A percentile compares a stretch with the other conserved stretches of the same genome.
Conservation (phyloP, 1,140 invertebrate species). For the Diploscapter pachys region DNA sequence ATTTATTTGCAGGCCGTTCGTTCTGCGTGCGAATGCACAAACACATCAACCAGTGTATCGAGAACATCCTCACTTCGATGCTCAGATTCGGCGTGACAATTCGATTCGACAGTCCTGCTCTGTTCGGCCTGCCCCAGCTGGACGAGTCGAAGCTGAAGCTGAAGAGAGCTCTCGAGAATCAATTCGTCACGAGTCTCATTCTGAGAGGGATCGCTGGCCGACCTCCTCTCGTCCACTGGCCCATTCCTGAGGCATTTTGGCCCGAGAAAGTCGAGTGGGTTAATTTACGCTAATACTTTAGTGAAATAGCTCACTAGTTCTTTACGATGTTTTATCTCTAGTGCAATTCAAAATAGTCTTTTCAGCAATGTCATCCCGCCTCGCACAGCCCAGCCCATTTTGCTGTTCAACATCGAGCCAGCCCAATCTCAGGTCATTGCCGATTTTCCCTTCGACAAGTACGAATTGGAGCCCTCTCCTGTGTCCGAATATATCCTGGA, state of each 20-base stretch:
- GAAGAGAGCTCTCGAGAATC: slow-evolving; percentile 49
- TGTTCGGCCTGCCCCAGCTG: slow-evolving; percentile 1
- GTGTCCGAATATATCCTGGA: slow-evolving; percentile 92
- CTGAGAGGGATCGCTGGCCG: neutral
- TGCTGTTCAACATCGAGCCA: slow-evolving; percentile 80
- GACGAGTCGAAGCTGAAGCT: slow-evolving; percentile 82
- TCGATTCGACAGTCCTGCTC: slow-evolving; percentile 71
- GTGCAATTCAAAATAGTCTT: slow-evolving; percentile 31
- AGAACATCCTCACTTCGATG: neutral
- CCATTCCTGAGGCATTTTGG: slow-evolving; percentile 95
- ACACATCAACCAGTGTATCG: neutral
- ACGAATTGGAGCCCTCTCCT: slow-evolving; percentile 93
- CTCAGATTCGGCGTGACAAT: slow-evolving; percentile 67
- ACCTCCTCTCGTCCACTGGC: slow-evolving; percentile 74
- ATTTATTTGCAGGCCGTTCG: neutral
- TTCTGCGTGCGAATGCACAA: neutral
- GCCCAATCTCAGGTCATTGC: slow-evolving; percentile 93
- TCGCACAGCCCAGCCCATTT: slow-evolving; percentile 86
- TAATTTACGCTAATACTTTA: slow-evolving; percentile 18
- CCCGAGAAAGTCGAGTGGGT: slow-evolving; percentile 78
- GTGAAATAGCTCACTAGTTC: slow-evolving; percentile 36
- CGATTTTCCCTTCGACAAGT: slow-evolving; percentile 96
- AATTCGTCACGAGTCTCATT: neutral
- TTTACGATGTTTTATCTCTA: slow-evolving; percentile 18
- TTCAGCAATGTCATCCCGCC: slow-evolving; percentile 67